phyloP scores from a whole-genome alignment of 2,797 vertebrate genomes.

The Neosilurus mollespiculum region DNA sequence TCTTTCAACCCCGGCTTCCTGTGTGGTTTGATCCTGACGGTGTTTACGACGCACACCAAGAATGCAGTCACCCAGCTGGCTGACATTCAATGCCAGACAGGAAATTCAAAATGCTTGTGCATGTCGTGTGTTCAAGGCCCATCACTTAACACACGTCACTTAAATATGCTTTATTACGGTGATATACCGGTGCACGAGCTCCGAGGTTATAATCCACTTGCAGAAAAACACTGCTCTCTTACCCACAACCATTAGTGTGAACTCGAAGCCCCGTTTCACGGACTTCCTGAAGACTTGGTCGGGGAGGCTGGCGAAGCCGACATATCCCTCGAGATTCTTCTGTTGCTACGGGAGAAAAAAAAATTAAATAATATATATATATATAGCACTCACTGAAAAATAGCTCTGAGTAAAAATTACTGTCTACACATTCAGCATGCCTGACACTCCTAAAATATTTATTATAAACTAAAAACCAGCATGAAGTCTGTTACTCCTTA shows the following conservation, averaged over 20 bases:
- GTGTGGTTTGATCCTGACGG: conserved; percentile 49
- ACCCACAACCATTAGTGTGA: conserved; percentile 99
- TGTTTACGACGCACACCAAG: conserved; percentile 46
- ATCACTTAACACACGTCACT: not conserved
- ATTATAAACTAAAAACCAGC: too few species aligned
- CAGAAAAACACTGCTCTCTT: conserved; percentile 61
- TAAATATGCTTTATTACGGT: not conserved
- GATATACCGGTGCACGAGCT: not conserved
- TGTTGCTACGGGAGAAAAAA: conserved; percentile 81
- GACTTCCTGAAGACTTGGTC: conserved; percentile 99
- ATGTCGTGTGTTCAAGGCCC: not conserved
- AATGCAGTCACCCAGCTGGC: conserved; percentile 46
- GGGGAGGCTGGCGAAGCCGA: conserved; percentile 98
- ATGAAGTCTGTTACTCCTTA: too few species aligned
- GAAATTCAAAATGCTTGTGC: conserved; percentile 36
- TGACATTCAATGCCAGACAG: conserved; percentile 44
- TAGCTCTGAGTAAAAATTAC: too few species aligned
- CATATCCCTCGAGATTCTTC: conserved; percentile 98
- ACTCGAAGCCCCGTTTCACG: conserved; percentile 98
- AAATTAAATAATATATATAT: too few species aligned
- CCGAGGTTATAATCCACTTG: not conserved
- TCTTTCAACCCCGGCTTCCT: conserved; percentile 52
- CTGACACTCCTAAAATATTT: too few species aligned
- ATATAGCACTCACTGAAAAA: too few species aligned
- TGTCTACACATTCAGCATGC: too few species aligned